These are phyloP conservation scores for Petaurus breviceps DNA, from an alignment of 2,113 vertebrate species.

Conservation along the genomic window DNA sequence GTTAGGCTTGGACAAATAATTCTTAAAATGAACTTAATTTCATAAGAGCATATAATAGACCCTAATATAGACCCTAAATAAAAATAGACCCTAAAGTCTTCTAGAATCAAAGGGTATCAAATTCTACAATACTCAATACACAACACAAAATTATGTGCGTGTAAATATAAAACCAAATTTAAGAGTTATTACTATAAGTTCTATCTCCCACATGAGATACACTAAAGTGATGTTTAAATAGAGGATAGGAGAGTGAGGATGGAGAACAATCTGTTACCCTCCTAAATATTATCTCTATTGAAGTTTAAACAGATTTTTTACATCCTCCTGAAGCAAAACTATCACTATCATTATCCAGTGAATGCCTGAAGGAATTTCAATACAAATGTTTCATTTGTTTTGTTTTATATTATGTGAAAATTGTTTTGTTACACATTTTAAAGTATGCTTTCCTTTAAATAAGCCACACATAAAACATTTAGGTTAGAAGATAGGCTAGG, in stretches of 20 bases:
- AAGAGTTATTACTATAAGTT: constrained; percentile 48
- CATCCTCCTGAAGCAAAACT: constrained; percentile 22
- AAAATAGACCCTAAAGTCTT: too few relatives aligned
- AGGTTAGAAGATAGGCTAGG: constrained; percentile 31
- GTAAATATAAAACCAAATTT: constrained; percentile 71
- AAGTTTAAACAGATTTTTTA: constrained; percentile 27
- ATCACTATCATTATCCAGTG: constrained; percentile 47
- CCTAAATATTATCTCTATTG: constrained; percentile 49
- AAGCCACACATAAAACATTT: constrained; percentile 30
- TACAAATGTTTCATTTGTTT: constrained; percentile 41
- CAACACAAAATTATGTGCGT: constrained; percentile 65
- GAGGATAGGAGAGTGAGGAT: neutral
- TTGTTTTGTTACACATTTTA: constrained; percentile 45
- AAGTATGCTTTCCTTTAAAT: neutral
- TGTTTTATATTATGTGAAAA: constrained; percentile 46
- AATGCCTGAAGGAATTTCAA: constrained; percentile 28
- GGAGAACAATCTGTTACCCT: constrained; percentile 51
- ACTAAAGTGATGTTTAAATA: constrained; percentile 44
- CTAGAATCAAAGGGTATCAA: constrained; percentile 73
- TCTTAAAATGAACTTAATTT: constrained; percentile 54
- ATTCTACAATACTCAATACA: constrained; percentile 63
- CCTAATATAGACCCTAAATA: constrained; percentile 70
- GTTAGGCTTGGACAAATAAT: constrained; percentile 61
- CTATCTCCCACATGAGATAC: constrained; percentile 44
- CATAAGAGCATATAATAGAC: constrained; percentile 70